Evolutionary conservation across 2,113 vertebrate genomes (phyloP).

Genomic region (Heterotilapia buettikoferi): DNA sequence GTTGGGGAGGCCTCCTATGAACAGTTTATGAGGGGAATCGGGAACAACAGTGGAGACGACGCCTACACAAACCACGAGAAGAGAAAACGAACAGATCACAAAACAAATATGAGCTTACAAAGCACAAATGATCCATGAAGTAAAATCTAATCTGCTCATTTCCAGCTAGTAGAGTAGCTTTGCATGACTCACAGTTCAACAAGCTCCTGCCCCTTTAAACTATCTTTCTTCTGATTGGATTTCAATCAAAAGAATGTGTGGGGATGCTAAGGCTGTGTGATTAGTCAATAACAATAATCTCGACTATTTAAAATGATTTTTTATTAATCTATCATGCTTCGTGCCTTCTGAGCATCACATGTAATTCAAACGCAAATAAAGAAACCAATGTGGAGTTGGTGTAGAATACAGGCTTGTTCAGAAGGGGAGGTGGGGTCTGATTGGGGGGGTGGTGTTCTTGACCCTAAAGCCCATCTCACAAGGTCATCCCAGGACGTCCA

Average conservation of each 20-base stretch:
- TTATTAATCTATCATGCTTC: background rate
- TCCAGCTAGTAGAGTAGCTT: background rate
- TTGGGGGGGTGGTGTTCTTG: background rate
- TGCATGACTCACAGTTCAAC: background rate
- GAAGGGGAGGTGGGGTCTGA: background rate
- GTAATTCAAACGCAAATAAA: background rate
- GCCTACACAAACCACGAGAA: conserved; percentile 21
- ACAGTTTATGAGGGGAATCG: conserved; percentile 75
- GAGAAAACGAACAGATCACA: background rate
- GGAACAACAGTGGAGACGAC: conserved; percentile 78
- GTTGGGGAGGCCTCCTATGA: conserved; percentile 74
- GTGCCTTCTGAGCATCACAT: background rate
- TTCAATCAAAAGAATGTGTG: background rate
- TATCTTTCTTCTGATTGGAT: background rate
- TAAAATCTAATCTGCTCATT: background rate
- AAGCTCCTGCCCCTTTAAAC: background rate
- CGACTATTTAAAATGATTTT: background rate
- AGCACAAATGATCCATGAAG: background rate
- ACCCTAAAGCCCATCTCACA: background rate
- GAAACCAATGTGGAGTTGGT: background rate
- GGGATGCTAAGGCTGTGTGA: background rate
- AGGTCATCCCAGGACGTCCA: background rate
- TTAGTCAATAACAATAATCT: background rate
- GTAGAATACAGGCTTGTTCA: background rate
- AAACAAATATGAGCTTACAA: background rate